These are phyloP conservation scores for Labroides dimidiatus DNA, from an alignment of 2,797 vertebrate genomes.

Conservation along the genomic window DNA sequence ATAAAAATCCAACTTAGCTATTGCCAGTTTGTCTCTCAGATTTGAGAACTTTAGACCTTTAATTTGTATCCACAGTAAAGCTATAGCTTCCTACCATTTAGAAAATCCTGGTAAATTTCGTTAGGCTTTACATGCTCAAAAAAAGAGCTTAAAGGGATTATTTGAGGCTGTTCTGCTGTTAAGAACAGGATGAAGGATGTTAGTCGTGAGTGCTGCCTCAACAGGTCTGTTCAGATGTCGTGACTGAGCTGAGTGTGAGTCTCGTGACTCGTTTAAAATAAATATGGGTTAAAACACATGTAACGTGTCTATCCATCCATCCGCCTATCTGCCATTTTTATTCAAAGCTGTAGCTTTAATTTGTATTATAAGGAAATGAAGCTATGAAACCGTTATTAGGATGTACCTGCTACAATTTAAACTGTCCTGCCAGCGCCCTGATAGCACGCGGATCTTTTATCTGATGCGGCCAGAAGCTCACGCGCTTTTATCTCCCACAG, in stretches of 20 bases:
- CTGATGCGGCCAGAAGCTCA: conserved; percentile 76
- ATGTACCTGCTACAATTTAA: conserved; percentile 62
- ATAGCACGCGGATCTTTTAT: conserved; percentile 72
- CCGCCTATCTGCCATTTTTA: not conserved
- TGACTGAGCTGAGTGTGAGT: conserved; percentile 28
- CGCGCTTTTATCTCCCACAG: conserved; percentile 72
- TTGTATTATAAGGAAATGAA: not conserved
- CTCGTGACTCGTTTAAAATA: not conserved
- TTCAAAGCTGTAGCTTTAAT: conserved; percentile 2
- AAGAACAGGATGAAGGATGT: conserved; percentile 61
- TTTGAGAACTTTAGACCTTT: not conserved
- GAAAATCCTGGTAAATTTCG: not conserved
- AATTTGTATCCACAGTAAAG: not conserved
- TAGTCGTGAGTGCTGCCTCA: conserved; percentile 68
- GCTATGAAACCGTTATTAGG: conserved; percentile 57
- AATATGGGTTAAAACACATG: not conserved
- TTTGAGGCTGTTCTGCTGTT: conserved; percentile 2
- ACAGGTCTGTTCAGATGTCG: conserved; percentile 38
- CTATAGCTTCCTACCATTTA: not conserved
- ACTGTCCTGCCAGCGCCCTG: conserved; percentile 60
- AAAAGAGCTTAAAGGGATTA: conserved; percentile 11
- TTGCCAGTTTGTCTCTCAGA: not conserved
- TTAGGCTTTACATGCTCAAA: conserved; percentile 2
- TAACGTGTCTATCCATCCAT: conserved; percentile 30
- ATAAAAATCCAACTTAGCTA: not conserved